phyloP scores from a whole-genome alignment of 2,888 invertebrate genomes.

The Ptychoptera contaminata region DNA sequence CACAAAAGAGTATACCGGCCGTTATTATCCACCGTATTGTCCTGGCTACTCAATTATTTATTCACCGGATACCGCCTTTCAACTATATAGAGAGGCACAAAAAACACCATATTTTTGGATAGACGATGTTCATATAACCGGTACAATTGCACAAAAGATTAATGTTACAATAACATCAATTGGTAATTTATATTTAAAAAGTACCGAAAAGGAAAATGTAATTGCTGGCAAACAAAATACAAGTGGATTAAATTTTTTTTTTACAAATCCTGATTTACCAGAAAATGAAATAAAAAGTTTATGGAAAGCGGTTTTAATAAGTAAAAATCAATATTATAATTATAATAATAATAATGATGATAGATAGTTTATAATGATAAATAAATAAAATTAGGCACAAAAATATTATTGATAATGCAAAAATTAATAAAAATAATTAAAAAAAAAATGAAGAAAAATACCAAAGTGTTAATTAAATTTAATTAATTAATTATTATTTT shows the following conservation, averaged over 20 bases:
- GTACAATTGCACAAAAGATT: slow-evolving; percentile 37
- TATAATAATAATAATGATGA: no score
- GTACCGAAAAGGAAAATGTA: neutral
- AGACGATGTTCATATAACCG: slow-evolving; percentile 68
- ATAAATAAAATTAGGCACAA: no score
- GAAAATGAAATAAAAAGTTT: slow-evolving; percentile 29
- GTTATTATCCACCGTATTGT: slow-evolving; percentile 59
- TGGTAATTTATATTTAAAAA: slow-evolving; percentile 5
- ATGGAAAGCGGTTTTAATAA: slow-evolving; percentile 24
- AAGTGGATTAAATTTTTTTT: slow-evolving; percentile 18
- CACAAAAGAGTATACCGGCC: slow-evolving; percentile 42
- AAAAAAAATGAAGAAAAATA: no score
- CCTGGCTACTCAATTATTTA: slow-evolving; percentile 55
- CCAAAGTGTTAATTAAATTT: no score
- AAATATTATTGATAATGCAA: no score
- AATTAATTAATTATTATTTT: no score
- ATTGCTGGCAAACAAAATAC: slow-evolving; percentile 3
- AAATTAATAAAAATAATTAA: no score
- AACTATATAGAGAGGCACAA: slow-evolving; percentile 42
- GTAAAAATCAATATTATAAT: neutral
- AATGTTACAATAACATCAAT: slow-evolving; percentile 33
- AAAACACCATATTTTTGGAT: slow-evolving; percentile 61
- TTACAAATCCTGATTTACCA: slow-evolving; percentile 28
- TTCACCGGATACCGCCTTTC: slow-evolving; percentile 42
- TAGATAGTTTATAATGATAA: no score